Evolutionary conservation across 2,888 invertebrate genomes (phyloP), one percentile per base, ranked within the genome.

Genomic region (Barypeithes pellucidus): DNA sequence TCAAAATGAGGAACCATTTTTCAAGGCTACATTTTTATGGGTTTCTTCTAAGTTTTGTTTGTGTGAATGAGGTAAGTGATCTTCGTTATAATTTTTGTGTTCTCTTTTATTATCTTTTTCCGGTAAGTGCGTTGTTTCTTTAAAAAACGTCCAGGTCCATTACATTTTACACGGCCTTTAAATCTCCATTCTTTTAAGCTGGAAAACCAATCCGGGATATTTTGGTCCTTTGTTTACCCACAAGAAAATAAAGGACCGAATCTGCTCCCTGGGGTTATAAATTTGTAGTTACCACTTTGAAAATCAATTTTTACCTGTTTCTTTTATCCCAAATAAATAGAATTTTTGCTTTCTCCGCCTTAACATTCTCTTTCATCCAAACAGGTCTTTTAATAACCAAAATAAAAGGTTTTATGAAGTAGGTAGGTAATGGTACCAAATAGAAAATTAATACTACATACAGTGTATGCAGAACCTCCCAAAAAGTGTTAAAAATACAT

Each of bases 1-100:
- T 36, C 14, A 59, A 65, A 41, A 67, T 60, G 50, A 69, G 14
- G 18, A 52, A 59, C 39, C 45, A 0, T 20, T 22, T 43, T 45
- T 68, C 73, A 66, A 65, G 69, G 69, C 57, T 73, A 52, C 36
- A 47, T 54, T 69, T 69, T 20, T 73, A 66, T 54, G 66, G 66
- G 7, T 69, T 69, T 24, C 39, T 61, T 18, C 39, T 73, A 63
- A 24, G 57, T 59, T 60, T 73, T 36, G 50, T 73, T 63, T 73
- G 59, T 45, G 33, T 50, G 14, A 68, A 62, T 63, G 68, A 73
- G 73, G 73, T 73, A 68, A 73, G 73, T 54, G 63, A 57, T 67
- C 66, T 50, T 60, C n/a, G n/a, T n/a, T 61, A 43, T 61, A 36
- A 61, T 61, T 16, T 41, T 33, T 45, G 16, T 12, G 16, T 20